phyloP scores from a whole-genome alignment of 92 coral and sea anemone species.

The Phenganax stokvisi region DNA sequence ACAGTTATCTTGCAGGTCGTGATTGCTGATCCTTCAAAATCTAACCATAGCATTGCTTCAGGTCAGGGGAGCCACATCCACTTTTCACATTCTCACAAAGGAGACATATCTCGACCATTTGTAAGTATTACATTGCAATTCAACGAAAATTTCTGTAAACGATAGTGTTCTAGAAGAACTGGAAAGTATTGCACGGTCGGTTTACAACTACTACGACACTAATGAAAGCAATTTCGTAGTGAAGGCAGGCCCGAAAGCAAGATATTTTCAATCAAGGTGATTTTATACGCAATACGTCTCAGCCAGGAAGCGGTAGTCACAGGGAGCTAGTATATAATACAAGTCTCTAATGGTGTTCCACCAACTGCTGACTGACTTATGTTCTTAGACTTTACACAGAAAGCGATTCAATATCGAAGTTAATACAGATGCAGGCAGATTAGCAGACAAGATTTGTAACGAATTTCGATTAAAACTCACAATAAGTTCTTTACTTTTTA shows the following conservation, averaged over 20 bases:
- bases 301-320: too few relatives aligned
- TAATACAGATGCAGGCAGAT: conserved; percentile 35
- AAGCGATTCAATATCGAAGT: conserved; percentile 10
- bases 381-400: not conserved
- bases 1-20: conserved; percentile 12
- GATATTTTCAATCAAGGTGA: too few relatives aligned
- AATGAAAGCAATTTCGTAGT: too few relatives aligned
- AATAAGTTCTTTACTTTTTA: not conserved
- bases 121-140: conserved; percentile 53
- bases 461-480: not conserved
- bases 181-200: not conserved
- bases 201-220: not conserved
- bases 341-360: too few relatives aligned
- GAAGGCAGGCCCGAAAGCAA: too few relatives aligned
- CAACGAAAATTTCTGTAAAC: not conserved
- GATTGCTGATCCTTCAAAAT: conserved; percentile 21
- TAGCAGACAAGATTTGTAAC: not conserved
- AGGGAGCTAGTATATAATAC: too few relatives aligned
- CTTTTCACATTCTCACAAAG: conserved; percentile 81
- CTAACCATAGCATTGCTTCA: conserved; percentile 9
- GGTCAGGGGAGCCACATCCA: conserved; percentile 39
- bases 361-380: not conserved
- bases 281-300: too few relatives aligned
- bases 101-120: conserved; percentile 80
- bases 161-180: conserved; percentile 3